Conservation (phyloP, 2,113 vertebrate genomes). For the Clarias macrocephalus region DNA sequence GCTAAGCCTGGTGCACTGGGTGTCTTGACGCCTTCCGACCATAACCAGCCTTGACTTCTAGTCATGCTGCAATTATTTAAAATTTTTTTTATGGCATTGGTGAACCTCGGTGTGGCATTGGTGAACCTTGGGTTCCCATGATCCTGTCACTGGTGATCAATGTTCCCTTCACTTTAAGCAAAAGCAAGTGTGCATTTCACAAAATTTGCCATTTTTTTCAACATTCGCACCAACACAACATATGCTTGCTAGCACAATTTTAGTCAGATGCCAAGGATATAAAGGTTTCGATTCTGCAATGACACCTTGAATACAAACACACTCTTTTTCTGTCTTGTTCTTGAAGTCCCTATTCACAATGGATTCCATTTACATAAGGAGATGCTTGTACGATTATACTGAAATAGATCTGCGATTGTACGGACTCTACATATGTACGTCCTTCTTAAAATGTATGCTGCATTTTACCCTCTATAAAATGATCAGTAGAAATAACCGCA, state of each 20-base stretch:
- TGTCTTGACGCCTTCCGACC: too few relatives aligned
- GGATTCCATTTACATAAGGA: background rate
- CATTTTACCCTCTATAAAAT: background rate
- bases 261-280: background rate
- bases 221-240: background rate
- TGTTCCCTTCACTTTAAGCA: too few relatives aligned
- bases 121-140: too few relatives aligned
- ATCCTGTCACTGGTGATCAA: too few relatives aligned
- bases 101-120: too few relatives aligned
- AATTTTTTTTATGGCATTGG: too few relatives aligned
- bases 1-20: too few relatives aligned
- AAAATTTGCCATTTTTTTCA: background rate
- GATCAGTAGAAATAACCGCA: background rate
- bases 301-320: background rate
- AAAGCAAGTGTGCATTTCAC: background rate
- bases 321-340: background rate
- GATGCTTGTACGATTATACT: too few relatives aligned
- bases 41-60: too few relatives aligned
- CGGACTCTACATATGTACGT: background rate
- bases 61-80: too few relatives aligned
- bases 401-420: too few relatives aligned
- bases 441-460: background rate
- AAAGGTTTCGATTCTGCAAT: background rate
- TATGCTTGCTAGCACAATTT: background rate
- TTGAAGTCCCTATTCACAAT: background rate